Evolutionary conservation across 2,888 invertebrate genomes (phyloP).

Genomic region (Eupithecia dodoneata): DNA sequence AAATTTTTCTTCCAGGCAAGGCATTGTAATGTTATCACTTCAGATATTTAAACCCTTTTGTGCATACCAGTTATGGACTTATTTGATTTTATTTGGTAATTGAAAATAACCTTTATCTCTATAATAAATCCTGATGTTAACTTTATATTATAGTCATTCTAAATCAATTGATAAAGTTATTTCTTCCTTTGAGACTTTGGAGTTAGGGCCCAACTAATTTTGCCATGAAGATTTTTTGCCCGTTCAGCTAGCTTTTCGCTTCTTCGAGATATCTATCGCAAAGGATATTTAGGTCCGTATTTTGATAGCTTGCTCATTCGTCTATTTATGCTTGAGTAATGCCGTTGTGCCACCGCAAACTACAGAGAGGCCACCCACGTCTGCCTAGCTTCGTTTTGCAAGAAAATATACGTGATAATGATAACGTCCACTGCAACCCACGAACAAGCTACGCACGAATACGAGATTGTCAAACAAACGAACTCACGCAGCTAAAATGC

Average conservation of each 20-base stretch:
- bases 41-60: not conserved
- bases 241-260: too few relatives aligned
- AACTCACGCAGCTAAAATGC: too few relatives aligned
- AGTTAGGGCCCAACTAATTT: not conserved
- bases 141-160: not conserved
- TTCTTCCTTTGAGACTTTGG: not conserved
- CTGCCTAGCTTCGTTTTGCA: too few relatives aligned
- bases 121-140: not conserved
- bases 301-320: too few relatives aligned
- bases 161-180: not conserved
- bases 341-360: too few relatives aligned
- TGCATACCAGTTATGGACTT: not conserved
- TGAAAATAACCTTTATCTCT: not conserved
- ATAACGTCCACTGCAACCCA: too few relatives aligned
- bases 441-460: too few relatives aligned
- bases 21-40: not conserved
- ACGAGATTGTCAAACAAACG: too few relatives aligned
- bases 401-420: too few relatives aligned
- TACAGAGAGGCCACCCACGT: too few relatives aligned
- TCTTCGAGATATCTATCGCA: conserved; percentile 50
- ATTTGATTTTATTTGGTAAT: not conserved
- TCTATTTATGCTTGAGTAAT: too few relatives aligned
- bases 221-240: too few relatives aligned
- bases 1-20: conserved; percentile 47
- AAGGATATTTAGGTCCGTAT: conserved; percentile 31